Evolutionary conservation across 2,888 invertebrate genomes (phyloP).

Genomic region (Aspidapion aeneum): DNA sequence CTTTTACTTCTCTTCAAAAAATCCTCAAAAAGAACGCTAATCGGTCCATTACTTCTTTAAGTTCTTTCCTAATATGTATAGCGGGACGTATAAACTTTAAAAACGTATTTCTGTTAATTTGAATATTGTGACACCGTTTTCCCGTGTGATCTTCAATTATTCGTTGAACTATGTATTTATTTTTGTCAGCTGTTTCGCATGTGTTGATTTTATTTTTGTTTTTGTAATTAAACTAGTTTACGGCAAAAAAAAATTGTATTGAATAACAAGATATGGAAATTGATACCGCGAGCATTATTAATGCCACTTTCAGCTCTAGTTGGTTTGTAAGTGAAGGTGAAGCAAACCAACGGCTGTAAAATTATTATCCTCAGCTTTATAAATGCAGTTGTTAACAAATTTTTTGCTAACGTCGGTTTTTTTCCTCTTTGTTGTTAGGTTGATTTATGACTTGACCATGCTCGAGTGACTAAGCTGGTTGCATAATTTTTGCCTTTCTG

Average conservation of each 20-base stretch:
- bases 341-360: conserved; percentile 3
- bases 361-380: background rate
- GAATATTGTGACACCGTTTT: too few relatives aligned
- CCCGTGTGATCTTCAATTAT: too few relatives aligned
- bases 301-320: conserved; percentile 11
- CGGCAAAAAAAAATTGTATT: background rate
- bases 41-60: too few relatives aligned
- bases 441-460: background rate
- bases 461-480: background rate
- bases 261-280: background rate
- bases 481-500: background rate
- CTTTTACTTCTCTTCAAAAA: too few relatives aligned
- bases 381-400: background rate
- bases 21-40: too few relatives aligned
- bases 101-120: too few relatives aligned
- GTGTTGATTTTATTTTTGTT: background rate
- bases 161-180: too few relatives aligned
- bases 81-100: too few relatives aligned
- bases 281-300: background rate
- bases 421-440: background rate
- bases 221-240: background rate
- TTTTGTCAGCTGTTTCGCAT: too few relatives aligned
- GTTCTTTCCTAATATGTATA: too few relatives aligned
- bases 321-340: conserved; percentile 21
- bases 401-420: background rate